These are phyloP conservation scores for Lysandra bellargus DNA, from an alignment of 2,888 invertebrate genomes.

Conservation along the genomic window DNA sequence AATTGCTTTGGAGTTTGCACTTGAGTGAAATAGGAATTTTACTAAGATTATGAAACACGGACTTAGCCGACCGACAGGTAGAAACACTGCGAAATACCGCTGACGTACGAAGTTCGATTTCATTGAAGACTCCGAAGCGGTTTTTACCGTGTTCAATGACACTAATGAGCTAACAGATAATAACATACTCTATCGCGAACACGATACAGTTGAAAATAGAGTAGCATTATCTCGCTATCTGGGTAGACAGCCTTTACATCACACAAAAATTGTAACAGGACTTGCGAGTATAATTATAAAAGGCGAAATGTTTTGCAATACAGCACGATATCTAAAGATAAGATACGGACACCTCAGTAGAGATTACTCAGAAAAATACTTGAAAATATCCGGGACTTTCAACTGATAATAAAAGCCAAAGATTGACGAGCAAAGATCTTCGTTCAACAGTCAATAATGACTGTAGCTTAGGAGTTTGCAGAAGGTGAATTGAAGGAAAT, in stretches of 20 bases:
- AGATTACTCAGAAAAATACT: conserved; percentile 4
- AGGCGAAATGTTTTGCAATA: conserved; percentile 12
- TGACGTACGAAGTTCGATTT: conserved; percentile 14
- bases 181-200: neutral
- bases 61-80: neutral
- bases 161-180: neutral
- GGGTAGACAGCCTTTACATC: conserved; percentile 16
- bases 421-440: too few species aligned
- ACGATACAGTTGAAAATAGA: neutral
- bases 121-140: conserved; percentile 9
- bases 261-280: conserved; percentile 24
- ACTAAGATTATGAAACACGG: neutral
- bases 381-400: neutral
- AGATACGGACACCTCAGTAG: neutral
- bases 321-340: neutral
- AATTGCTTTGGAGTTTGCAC: neutral
- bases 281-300: conserved; percentile 2
- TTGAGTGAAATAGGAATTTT: neutral
- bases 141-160: conserved; percentile 21
- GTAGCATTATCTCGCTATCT: neutral
- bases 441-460: too few species aligned
- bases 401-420: neutral
- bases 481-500: too few species aligned
- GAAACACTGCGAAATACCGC: neutral
- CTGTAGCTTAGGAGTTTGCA: too few species aligned